Base-by-base conservation (phyloP, 2,113 vertebrate species). In the Rhynchomys soricoides region DNA sequence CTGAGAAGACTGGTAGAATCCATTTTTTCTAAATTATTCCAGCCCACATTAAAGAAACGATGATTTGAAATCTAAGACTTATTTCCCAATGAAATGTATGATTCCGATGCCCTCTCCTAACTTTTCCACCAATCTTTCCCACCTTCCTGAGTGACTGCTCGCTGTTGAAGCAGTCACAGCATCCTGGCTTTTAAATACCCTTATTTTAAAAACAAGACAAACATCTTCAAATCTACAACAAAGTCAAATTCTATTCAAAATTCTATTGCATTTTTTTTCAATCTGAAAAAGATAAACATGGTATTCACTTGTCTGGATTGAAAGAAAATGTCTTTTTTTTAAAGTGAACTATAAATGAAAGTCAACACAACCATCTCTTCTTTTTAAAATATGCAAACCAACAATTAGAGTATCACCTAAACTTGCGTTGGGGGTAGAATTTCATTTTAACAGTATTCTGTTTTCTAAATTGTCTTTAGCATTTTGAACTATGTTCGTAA, bases 401-500 rank as follows among this genome's bases (percentile, higher is more conserved):
- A 55, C 16, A 83, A 64, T 24, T 19, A 96, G 10, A 95, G 48
- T 86, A 11, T 77, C 57, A 81, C 48, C 11, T 86, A 24, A 75
- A 29, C 22, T 91, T 92, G 10, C 37, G 1, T 91, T 78, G 85
- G 75, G 7, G 17, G 29, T 70, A 88, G 34, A 95, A 77, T 66
- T 92, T 95, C 40, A 50, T 52, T 68, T 89, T 88, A 68, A 85
- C 17, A n/a, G 71, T 57, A 57, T 85, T 52, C 17, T 89, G n/a
- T 78, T 86, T 96, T 96, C 55, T 12, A 45, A 96, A 37, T 88
- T 89, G 50, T 48, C 93, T 88, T 90, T 37, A 93, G 74, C 40
- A 82, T 50, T 68, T 95, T 77, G 26, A 87, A 17, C 90, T 50
- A 31, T 24, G 90, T 77, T 78, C 81, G 77, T 59, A 88, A 91